These are phyloP conservation scores for Oceanites oceanicus DNA, from an alignment of 2,113 vertebrate genomes.

Conservation along the genomic window DNA sequence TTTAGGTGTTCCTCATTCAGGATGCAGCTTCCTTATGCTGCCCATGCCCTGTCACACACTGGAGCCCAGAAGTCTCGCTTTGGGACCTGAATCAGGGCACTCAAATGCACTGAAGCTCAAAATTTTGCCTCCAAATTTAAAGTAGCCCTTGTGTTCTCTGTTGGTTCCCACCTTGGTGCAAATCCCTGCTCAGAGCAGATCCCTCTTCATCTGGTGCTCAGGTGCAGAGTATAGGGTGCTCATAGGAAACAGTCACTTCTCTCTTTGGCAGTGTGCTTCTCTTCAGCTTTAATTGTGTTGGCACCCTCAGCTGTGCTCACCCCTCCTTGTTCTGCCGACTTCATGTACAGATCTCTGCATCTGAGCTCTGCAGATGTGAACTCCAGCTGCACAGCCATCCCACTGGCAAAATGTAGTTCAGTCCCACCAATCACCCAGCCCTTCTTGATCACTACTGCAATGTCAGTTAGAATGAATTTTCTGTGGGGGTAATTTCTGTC, in stretches of 20 bases:
- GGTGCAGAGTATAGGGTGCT: neutral
- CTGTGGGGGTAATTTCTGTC: neutral
- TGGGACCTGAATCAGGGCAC: neutral
- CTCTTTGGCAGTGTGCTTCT: neutral
- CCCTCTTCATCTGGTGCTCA: neutral
- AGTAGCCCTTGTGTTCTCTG: neutral
- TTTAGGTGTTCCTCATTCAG: neutral
- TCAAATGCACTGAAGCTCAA: neutral
- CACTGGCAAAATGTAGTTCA: neutral
- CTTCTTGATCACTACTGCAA: neutral
- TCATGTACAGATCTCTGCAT: neutral
- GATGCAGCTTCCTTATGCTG: neutral
- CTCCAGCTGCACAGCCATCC: neutral
- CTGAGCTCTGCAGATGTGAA: neutral
- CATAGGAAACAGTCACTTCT: neutral
- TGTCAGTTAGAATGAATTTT: neutral
- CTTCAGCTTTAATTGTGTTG: neutral
- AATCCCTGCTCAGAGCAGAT: neutral
- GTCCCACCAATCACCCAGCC: neutral
- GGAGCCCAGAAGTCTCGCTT: neutral
- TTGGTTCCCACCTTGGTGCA: neutral
- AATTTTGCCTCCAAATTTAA: neutral
- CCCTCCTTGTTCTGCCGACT: neutral
- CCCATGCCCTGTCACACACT: neutral
- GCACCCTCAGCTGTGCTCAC: neutral